Evolutionary conservation across 2,888 invertebrate species (phyloP).

Genomic region (Aphodius sticticus): DNA sequence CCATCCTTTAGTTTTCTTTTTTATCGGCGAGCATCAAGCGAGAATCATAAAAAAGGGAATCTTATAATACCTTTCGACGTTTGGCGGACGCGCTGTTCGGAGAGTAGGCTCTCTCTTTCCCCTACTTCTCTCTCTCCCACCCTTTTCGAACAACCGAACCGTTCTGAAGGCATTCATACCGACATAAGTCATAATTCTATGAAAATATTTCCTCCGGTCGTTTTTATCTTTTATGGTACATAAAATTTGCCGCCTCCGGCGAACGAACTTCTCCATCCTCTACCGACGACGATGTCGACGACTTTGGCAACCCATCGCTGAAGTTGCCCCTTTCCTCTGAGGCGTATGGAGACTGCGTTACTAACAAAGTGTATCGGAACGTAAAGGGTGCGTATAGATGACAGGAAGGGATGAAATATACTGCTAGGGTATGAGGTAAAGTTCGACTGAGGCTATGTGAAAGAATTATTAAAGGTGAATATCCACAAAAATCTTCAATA

Average conservation of each 20-base stretch:
- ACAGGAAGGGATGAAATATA: not conserved
- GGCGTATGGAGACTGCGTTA: not conserved
- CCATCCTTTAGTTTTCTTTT: not conserved
- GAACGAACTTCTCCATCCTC: not conserved
- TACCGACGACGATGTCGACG: not conserved
- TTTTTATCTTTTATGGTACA: conserved; percentile 4
- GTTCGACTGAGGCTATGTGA: not conserved
- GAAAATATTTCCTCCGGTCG: not conserved
- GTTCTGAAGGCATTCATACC: not conserved
- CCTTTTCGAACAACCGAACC: not conserved
- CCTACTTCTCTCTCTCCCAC: not conserved
- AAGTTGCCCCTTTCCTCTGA: not conserved
- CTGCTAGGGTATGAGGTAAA: not conserved
- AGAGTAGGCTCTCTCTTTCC: not conserved
- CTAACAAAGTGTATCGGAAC: not conserved
- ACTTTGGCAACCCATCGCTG: not conserved
- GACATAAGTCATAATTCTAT: conserved; percentile 4
- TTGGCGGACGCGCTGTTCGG: not conserved
- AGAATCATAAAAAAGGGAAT: not conserved
- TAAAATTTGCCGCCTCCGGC: conserved; percentile 4
- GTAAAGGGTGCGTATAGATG: not conserved
- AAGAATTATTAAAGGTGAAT: too few species aligned
- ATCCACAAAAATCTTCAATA: too few species aligned
- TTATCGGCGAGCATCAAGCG: not conserved
- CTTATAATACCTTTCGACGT: conserved; percentile 4